Conservation (phyloP, 2,113 vertebrate genomes). For the Petromus typicus region DNA sequence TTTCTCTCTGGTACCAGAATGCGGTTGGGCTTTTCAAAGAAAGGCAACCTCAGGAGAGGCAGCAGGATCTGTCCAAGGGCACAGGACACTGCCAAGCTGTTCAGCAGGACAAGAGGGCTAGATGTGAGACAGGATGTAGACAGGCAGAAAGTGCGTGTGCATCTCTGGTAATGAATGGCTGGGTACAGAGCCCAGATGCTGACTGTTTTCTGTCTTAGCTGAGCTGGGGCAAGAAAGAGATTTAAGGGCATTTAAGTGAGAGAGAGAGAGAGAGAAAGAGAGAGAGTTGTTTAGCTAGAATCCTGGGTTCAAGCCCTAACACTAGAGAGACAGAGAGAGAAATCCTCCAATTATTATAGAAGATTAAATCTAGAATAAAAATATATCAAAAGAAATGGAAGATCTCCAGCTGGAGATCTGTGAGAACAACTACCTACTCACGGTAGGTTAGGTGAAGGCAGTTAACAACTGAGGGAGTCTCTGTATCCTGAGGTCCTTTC, state of each 20-base stretch:
- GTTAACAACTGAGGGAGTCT: too few species aligned
- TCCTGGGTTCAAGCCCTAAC: background rate
- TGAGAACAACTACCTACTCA: background rate
- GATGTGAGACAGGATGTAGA: background rate
- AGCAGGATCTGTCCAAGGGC: background rate
- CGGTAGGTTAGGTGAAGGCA: background rate
- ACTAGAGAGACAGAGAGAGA: background rate
- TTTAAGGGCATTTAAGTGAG: background rate
- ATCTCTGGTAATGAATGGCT: background rate
- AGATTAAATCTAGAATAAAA: slow-evolving; percentile 7
- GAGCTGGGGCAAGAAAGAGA: background rate
- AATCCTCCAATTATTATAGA: background rate
- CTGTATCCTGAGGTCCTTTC: slow-evolving; percentile 15
- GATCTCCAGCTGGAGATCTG: background rate
- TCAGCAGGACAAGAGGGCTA: background rate
- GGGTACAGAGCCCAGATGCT: too few species aligned
- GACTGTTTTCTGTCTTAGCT: background rate
- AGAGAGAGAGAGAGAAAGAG: background rate
- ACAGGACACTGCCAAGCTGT: background rate
- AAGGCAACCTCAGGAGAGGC: background rate
- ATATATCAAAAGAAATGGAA: background rate
- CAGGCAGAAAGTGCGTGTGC: background rate
- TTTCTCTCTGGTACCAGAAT: background rate
- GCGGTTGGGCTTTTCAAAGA: background rate
- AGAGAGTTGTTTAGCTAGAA: background rate